Conservation (phyloP, 2,113 vertebrate species). For the Polypterus bichir region DNA sequence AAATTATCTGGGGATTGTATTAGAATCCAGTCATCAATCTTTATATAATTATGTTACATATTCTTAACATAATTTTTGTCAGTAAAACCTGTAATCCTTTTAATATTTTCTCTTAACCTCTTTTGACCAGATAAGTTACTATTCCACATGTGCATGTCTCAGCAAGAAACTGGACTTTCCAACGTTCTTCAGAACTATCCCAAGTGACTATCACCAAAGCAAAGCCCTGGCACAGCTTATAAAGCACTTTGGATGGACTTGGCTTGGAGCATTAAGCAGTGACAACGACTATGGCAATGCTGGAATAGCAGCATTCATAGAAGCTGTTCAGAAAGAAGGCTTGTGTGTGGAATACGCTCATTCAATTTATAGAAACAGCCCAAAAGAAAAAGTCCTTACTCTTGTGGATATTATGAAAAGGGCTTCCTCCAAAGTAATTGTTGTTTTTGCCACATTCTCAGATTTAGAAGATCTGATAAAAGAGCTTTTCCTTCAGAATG, state of each 20-base stretch:
- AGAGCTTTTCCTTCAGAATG: not conserved
- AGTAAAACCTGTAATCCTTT: no score
- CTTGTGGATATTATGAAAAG: constrained; percentile 1
- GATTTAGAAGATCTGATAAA: not conserved
- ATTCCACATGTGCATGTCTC: not conserved
- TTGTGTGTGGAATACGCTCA: not conserved
- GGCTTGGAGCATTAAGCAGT: not conserved
- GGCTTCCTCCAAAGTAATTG: not conserved
- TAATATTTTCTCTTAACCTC: no score
- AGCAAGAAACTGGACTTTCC: not conserved
- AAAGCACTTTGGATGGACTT: constrained; percentile 2
- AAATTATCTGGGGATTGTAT: no score
- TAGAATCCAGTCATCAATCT: no score
- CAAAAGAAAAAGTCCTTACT: not conserved
- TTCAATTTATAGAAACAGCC: not conserved
- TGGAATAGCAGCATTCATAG: not conserved
- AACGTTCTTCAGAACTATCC: constrained; percentile 1
- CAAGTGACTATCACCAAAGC: constrained; percentile 2
- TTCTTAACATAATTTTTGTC: no score
- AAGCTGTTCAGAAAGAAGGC: not conserved
- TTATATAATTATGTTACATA: no score
- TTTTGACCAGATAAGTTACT: not conserved
- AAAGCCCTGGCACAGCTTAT: constrained; percentile 2
- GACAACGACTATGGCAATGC: no score
- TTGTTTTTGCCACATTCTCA: not conserved